Base-by-base conservation (phyloP, 2,113 vertebrate species). In the Oreochromis niloticus region DNA sequence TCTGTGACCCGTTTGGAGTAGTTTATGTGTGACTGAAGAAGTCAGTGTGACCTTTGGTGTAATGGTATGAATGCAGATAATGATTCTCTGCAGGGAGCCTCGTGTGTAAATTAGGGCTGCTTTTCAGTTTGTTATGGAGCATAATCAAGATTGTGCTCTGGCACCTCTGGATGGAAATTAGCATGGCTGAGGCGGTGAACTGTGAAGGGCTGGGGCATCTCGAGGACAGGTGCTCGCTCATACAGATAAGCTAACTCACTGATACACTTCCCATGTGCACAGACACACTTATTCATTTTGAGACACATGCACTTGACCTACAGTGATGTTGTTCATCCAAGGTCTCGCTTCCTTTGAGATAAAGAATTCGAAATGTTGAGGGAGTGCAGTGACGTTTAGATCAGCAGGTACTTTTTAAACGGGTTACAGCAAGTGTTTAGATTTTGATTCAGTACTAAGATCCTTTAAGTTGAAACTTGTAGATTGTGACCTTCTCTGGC, bases 31-130 rank as follows among this genome's bases (percentile, higher is more conserved):
- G 91, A 94, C 92, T 81, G 57, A 48, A 87, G 91, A 89, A 94
- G 92, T 93, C 82, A 54, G 78, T 78, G 73, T 94, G 95, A 96
- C 95, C 95, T 95, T 96, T 91, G 85, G 92, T 54, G 91, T 89
- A 89, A 82, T 48, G 43, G 61, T 85, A 90, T 59, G 30, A 88
- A 91, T 87, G 89, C 87, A 88, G 92, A 94, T 96, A 93, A 96
- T 93, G 88, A 93, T 93, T 91, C 91, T 92, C 93, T 85, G 91
- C 81, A 73, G 91, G 91, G 87, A 90, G 81, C 19, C 89, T 55
- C 82, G 36, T 91, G 93, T 93, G 94, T 91, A 88, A 90, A 94
- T 94, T 89, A 92, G 89, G 80, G 80, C 90, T 68, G 87, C 90
- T 91, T 91, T 90, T 95, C 88, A 93, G 83, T 91, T 91, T 92